Evolutionary conservation across 2,888 invertebrate genomes (phyloP).

Genomic region (Eilema caniola): DNA sequence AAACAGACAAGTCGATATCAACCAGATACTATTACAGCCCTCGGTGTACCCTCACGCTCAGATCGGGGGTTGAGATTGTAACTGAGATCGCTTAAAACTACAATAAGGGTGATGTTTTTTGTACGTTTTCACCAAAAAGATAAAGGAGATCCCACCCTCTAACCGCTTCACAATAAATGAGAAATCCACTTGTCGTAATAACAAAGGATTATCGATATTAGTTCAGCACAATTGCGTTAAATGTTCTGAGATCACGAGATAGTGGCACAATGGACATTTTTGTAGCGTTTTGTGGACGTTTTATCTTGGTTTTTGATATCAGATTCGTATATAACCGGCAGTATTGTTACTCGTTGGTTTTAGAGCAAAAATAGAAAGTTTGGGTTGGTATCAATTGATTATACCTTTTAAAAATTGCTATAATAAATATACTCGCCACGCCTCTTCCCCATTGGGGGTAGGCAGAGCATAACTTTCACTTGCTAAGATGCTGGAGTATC

Average conservation of each 20-base stretch:
- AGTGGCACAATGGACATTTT: conserved; percentile 22
- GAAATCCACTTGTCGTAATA: conserved; percentile 44
- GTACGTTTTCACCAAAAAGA: conserved; percentile 31
- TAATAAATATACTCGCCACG: too few relatives aligned
- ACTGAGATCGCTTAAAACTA: conserved; percentile 18
- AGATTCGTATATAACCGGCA: conserved; percentile 11
- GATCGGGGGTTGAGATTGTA: conserved; percentile 28
- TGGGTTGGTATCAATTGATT: not conserved
- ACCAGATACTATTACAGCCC: conserved; percentile 31
- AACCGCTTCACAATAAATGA: conserved; percentile 31
- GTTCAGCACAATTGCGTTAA: conserved; percentile 36
- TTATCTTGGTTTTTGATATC: not conserved
- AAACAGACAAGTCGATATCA: conserved; percentile 20
- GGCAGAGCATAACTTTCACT: too few relatives aligned
- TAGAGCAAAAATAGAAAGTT: conserved; percentile 7
- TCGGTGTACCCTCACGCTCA: conserved; percentile 13
- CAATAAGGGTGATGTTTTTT: conserved; percentile 32
- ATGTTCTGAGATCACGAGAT: conserved; percentile 41
- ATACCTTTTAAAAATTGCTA: not conserved
- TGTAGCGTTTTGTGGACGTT: conserved; percentile 10
- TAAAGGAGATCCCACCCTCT: conserved; percentile 24
- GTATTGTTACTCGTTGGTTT: not conserved
- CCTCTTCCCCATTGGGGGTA: too few relatives aligned
- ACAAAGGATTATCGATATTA: conserved; percentile 36
- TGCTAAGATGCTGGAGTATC: too few relatives aligned